Conservation (phyloP, 1,140 invertebrate genomes). For the Neodiprion fabricii region DNA sequence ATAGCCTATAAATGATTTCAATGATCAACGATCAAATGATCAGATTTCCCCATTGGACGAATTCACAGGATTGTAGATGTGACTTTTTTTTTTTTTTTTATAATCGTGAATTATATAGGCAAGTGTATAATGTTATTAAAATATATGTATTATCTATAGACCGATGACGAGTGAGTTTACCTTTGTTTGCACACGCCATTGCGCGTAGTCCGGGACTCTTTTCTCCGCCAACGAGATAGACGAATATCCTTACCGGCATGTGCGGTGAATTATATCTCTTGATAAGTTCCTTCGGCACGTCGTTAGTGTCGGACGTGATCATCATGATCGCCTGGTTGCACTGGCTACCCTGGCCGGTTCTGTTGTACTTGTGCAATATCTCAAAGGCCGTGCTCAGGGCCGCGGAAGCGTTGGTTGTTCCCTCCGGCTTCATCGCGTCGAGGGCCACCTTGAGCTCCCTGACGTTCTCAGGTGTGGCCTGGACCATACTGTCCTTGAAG, state of each 20-base stretch:
- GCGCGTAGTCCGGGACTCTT: slow-evolving; percentile 85
- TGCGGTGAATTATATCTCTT: slow-evolving; percentile 90
- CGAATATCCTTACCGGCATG: slow-evolving; percentile 93
- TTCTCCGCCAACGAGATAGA: slow-evolving; percentile 94
- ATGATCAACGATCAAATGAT: neutral
- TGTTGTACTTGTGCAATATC: slow-evolving; percentile 87
- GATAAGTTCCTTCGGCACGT: slow-evolving; percentile 83
- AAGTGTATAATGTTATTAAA: too few relatives aligned
- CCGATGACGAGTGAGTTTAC: slow-evolving; percentile 56
- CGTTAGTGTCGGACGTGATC: slow-evolving; percentile 78
- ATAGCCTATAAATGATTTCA: slow-evolving; percentile 69
- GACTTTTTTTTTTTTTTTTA: too few relatives aligned
- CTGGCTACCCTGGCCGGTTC: slow-evolving; percentile 81
- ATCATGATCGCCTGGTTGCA: slow-evolving; percentile 99
- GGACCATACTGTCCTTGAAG: slow-evolving; percentile 86
- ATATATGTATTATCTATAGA: neutral
- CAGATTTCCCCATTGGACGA: too few relatives aligned
- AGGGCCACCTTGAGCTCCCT: slow-evolving; percentile 81
- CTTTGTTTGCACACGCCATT: slow-evolving; percentile 98
- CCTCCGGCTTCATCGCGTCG: slow-evolving; percentile 70
- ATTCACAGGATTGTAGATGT: too few relatives aligned
- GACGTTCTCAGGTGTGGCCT: slow-evolving; percentile 88
- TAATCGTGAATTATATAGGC: too few relatives aligned
- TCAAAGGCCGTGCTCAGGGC: slow-evolving; percentile 92
- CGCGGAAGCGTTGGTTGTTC: slow-evolving; percentile 91